Conservation (phyloP, 2,113 vertebrate genomes). For the Platichthys stellatus region DNA sequence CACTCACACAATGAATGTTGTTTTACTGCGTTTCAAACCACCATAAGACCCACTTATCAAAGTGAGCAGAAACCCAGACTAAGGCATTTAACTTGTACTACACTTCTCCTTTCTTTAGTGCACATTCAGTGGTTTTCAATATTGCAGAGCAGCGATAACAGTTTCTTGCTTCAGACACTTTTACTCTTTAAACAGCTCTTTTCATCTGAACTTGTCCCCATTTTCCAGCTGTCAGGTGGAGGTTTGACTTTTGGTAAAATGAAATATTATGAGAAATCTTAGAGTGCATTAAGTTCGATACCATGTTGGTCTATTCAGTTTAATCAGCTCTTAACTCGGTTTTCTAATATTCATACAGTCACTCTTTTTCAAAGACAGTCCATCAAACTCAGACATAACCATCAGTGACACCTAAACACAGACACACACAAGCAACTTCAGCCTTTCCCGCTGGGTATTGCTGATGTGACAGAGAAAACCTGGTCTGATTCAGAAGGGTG, state of each 20-base stretch:
- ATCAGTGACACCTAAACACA: slow-evolving; percentile 28
- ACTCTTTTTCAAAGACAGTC: slow-evolving; percentile 38
- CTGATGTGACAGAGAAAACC: slow-evolving; percentile 61
- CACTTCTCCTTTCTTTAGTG: slow-evolving; percentile 4
- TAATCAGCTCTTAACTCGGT: slow-evolving; percentile 35
- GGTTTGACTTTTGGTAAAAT: slow-evolving; percentile 31
- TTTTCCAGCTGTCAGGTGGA: slow-evolving; percentile 13
- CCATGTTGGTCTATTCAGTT: slow-evolving; percentile 17
- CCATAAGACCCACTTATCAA: slow-evolving; percentile 9
- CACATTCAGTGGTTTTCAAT: slow-evolving; percentile 26
- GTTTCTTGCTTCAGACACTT: slow-evolving; percentile 23
- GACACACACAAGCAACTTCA: slow-evolving; percentile 43
- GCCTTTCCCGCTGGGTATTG: slow-evolving; percentile 53
- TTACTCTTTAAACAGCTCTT: slow-evolving; percentile 22
- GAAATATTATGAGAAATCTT: slow-evolving; percentile 39
- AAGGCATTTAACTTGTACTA: slow-evolving; percentile 11
- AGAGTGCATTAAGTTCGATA: slow-evolving; percentile 14
- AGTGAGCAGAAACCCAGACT: slow-evolving; percentile 5
- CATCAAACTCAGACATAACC: slow-evolving; percentile 50
- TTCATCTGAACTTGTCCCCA: slow-evolving; percentile 11
- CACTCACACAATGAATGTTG: not conserved
- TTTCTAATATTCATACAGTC: slow-evolving; percentile 43
- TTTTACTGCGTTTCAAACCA: slow-evolving; percentile 2
- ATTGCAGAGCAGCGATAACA: slow-evolving; percentile 14
- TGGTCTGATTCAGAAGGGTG: slow-evolving; percentile 52